phyloP scores from a whole-genome alignment of 2,888 invertebrate species.

The Catocala nupta region DNA sequence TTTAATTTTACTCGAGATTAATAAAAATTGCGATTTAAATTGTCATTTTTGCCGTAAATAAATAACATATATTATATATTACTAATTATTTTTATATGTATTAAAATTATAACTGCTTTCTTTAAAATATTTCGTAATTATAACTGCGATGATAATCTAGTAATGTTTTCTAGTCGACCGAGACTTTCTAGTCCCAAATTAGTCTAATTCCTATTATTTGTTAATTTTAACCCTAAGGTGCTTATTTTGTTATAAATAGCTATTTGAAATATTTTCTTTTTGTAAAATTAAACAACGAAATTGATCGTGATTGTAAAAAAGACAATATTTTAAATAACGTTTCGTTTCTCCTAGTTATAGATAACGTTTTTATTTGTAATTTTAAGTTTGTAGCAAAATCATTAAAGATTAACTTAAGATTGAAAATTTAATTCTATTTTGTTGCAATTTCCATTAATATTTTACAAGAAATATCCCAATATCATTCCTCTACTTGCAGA shows the following conservation, averaged over 20 bases:
- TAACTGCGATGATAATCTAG: constrained; percentile 16
- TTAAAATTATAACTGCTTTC: constrained; percentile 37
- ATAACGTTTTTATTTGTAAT: background rate
- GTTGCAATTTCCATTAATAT: background rate
- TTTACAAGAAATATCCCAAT: background rate
- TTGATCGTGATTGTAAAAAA: background rate
- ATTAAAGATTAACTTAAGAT: background rate
- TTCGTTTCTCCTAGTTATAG: constrained; percentile 21
- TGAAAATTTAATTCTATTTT: background rate
- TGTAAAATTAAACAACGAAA: constrained; percentile 5
- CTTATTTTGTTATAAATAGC: constrained; percentile 38
- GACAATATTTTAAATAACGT: constrained; percentile 10
- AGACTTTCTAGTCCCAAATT: constrained; percentile 38
- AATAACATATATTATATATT: background rate
- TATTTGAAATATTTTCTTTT: constrained; percentile 24
- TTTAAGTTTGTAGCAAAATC: background rate
- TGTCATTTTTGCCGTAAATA: too few relatives aligned
- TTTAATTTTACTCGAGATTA: too few relatives aligned
- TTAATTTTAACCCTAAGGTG: constrained; percentile 43
- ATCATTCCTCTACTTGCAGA: constrained; percentile 18
- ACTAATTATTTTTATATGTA: background rate
- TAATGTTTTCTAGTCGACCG: constrained; percentile 36
- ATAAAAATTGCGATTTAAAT: too few relatives aligned
- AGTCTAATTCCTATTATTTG: constrained; percentile 47
- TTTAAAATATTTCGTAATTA: constrained; percentile 15